Percentiles rank a stretch among this genome's conserved stretches.
Conservation (phyloP, 2,113 vertebrate genomes). For the Lophochroa leadbeateri region DNA sequence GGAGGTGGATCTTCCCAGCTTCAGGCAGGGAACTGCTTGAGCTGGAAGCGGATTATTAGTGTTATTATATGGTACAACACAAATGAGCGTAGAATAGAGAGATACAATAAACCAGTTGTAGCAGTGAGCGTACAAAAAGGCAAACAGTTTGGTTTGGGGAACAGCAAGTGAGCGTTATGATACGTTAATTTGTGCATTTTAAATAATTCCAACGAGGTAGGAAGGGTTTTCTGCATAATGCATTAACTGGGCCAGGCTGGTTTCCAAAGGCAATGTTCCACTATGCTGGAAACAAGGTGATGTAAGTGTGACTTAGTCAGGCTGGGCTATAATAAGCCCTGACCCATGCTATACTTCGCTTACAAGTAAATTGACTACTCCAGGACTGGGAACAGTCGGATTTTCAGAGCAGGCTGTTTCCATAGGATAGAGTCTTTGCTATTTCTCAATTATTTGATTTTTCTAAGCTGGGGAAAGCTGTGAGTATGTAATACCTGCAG, state of each 20-base stretch:
- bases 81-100: neutral
- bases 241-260: neutral
- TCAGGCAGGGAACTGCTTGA: neutral
- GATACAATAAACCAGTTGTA: rapidly evolving
- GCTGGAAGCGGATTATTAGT: neutral
- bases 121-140: neutral
- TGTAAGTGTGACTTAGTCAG: neutral
- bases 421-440: neutral
- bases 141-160: neutral
- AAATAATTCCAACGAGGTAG: neutral
- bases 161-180: neutral
- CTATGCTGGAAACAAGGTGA: neutral
- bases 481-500: neutral
- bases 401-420: neutral
- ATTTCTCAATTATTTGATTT: neutral
- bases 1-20: neutral
- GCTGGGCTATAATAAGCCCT: neutral
- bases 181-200: neutral
- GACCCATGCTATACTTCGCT: neutral
- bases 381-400: neutral
- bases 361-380: neutral
- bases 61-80: neutral
- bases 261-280: neutral
- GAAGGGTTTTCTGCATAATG: neutral
- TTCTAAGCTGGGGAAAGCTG: neutral